A percentile compares a stretch with the other conserved stretches of the same genome.
Conservation (phyloP, 2,888 invertebrate species). For the Entomobrya proxima region DNA sequence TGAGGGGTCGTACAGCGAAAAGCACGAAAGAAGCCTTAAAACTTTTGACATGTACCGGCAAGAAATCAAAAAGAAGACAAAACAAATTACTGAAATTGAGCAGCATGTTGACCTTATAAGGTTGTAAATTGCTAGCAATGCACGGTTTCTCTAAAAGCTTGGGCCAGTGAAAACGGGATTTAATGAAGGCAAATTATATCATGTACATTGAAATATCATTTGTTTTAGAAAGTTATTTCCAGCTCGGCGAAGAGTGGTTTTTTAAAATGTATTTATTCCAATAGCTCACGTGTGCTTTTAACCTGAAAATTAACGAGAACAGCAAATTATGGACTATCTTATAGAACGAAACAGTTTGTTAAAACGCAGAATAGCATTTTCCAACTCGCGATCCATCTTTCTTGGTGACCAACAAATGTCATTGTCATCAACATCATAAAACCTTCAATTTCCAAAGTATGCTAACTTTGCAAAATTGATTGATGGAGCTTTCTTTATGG, state of each 20-base stretch:
- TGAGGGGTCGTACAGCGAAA: conserved; percentile 35
- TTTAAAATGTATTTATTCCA: neutral
- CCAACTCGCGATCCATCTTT: conserved; percentile 93
- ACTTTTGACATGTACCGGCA: conserved; percentile 59
- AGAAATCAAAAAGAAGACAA: conserved; percentile 65
- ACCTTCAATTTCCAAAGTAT: too few relatives aligned
- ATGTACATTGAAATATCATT: conserved; percentile 46
- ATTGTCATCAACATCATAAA: neutral
- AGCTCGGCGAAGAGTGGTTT: neutral
- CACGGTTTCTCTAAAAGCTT: conserved; percentile 63
- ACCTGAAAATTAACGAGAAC: conserved; percentile 81
- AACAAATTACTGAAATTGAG: conserved; percentile 69
- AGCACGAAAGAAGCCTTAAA: conserved; percentile 58
- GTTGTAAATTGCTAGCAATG: conserved; percentile 58
- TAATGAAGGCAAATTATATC: conserved; percentile 66
- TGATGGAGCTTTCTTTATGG: conserved; percentile 25
- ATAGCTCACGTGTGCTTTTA: conserved; percentile 52
- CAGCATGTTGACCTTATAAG: conserved; percentile 70
- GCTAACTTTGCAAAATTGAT: neutral
- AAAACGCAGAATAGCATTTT: conserved; percentile 88
- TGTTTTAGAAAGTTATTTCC: neutral
- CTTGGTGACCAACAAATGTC: conserved; percentile 34
- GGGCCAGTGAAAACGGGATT: conserved; percentile 44
- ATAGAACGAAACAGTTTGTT: conserved; percentile 90
- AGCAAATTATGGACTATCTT: conserved; percentile 88